Conservation (phyloP, 1,140 invertebrate genomes). For the Choristoneura fumiferana region DNA sequence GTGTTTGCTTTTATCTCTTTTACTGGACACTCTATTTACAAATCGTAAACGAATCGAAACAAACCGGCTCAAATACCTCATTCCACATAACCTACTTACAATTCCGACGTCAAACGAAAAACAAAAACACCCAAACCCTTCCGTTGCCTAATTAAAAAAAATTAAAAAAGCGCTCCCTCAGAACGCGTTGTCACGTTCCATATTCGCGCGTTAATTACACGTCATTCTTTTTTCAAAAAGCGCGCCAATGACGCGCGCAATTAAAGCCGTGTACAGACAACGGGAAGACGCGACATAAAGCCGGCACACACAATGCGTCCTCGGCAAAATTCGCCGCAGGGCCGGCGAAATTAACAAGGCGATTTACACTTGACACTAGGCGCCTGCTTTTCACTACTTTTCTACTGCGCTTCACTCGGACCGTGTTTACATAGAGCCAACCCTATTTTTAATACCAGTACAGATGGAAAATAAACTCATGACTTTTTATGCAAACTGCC, state of each 20-base stretch:
- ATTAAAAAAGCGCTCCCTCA: conserved; percentile 67
- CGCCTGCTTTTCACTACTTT: conserved; percentile 68
- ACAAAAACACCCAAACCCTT: conserved; percentile 60
- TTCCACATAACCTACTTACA: conserved; percentile 16
- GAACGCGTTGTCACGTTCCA: conserved; percentile 75
- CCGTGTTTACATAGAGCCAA: conserved; percentile 41
- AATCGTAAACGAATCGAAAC: background rate
- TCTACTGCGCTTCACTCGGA: conserved; percentile 42
- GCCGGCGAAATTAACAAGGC: conserved; percentile 75
- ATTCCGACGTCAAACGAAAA: conserved; percentile 35
- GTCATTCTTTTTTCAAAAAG: conserved; percentile 78
- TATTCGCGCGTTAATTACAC: conserved; percentile 77
- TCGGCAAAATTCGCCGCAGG: conserved; percentile 76
- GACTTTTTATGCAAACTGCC: conserved; percentile 26
- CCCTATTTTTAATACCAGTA: conserved; percentile 32
- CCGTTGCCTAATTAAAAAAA: conserved; percentile 75
- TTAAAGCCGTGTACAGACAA: conserved; percentile 76
- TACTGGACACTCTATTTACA: too few species aligned
- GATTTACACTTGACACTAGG: conserved; percentile 77
- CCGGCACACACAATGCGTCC: conserved; percentile 74
- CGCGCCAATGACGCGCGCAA: conserved; percentile 76
- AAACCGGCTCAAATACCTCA: conserved; percentile 3
- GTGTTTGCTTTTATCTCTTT: too few species aligned
- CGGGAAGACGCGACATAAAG: conserved; percentile 77
- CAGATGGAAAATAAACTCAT: conserved; percentile 31